Evolutionary conservation across 1,140 invertebrate species (phyloP), one percentile per base, ranked within the genome.

Genomic region (Neodiprion virginianus): DNA sequence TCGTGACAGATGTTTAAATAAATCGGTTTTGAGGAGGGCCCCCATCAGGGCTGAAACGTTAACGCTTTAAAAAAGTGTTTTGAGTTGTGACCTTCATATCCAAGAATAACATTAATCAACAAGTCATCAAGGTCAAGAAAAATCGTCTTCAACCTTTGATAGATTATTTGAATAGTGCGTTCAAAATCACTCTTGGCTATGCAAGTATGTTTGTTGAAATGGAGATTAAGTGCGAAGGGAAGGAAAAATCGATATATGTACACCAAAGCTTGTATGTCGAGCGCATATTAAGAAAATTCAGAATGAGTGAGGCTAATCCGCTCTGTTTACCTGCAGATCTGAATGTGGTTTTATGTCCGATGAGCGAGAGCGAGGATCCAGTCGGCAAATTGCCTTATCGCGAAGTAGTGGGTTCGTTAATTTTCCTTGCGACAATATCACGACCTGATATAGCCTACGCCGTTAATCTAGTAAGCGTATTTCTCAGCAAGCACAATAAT

Each of bases 141-240:
- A 21, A 21, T 21, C 17, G 17, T 21, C 17, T 21, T 21, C 0
- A 21, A 21, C 17, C 17, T 21, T 66, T 78, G 49, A 40, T 76
- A 12, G 17, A 53, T 10, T 17, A 28, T 61, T 69, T 76, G n/a
- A 67, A 75, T 48, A 73, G 69, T 17, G 28, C 53, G 61, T 78
- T 78, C 48, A 69, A 78, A 49, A 72, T 76, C 12, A 76, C 71
- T 72, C 47, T 73, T 7, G 48, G 69, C 9, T 65, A 76, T 73
- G 14, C 48, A 7, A 67, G 74, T 23, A 53, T 69, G 65, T 78
- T 75, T 71, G 65, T 78, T n/a, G 75, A 73, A 61, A 72, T 78
- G n/a, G 50, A 78, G 69, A 76, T 76, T n/a, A 23, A 49, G 40
- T 49, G 75, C 14, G 71, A 47, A 21, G 17, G 17, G 17, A 21